Evolutionary conservation across 2,888 invertebrate genomes (phyloP).

Genomic region (Sisyra terminalis): DNA sequence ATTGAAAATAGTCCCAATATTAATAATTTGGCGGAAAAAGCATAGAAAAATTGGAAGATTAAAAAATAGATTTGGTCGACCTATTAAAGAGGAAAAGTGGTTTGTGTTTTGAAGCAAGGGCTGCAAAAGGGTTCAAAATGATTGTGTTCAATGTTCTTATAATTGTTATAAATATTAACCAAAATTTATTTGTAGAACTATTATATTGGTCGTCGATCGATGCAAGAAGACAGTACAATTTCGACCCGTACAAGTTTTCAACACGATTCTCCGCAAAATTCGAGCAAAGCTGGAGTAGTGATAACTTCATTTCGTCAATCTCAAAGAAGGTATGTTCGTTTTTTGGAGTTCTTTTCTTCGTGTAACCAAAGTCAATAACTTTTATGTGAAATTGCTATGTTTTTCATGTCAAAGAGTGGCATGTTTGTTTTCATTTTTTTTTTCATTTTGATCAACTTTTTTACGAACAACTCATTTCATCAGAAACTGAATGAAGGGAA

Average conservation of each 20-base stretch:
- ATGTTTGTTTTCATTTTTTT: neutral
- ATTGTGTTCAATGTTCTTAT: no score
- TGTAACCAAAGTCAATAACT: neutral
- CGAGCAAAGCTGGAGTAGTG: slow-evolving; percentile 73
- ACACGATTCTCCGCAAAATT: slow-evolving; percentile 37
- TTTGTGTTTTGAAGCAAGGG: no score
- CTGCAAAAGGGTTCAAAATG: neutral
- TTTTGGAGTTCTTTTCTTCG: neutral
- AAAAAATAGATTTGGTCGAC: no score
- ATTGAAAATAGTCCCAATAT: no score
- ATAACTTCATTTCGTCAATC: slow-evolving; percentile 81
- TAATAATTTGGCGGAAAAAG: no score
- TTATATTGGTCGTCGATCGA: slow-evolving; percentile 28
- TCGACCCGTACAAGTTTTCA: slow-evolving; percentile 44
- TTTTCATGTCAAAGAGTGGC: neutral
- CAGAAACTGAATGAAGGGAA: no score
- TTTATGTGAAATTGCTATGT: neutral
- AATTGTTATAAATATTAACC: no score
- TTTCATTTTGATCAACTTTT: neutral
- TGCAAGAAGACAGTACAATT: slow-evolving; percentile 28
- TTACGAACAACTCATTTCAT: no score
- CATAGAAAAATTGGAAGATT: no score
- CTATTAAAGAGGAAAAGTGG: no score
- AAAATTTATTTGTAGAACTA: slow-evolving; percentile 21
- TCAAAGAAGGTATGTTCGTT: slow-evolving; percentile 61